Conservation (phyloP, 2,113 vertebrate genomes). For the Ptyas mucosa region DNA sequence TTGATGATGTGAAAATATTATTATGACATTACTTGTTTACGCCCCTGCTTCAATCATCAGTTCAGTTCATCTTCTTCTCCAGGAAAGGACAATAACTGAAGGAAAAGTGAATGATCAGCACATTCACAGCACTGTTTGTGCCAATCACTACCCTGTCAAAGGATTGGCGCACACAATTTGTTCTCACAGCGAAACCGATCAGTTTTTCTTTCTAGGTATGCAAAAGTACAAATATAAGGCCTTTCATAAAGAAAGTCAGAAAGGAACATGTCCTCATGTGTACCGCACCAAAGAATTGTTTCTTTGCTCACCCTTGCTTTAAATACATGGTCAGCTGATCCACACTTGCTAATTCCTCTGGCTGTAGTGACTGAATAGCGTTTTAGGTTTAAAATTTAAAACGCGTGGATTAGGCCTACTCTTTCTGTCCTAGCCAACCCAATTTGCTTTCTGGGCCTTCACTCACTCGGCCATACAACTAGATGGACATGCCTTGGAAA, state of each 20-base stretch:
- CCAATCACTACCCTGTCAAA: neutral
- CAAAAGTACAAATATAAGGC: neutral
- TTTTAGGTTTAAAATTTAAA: neutral
- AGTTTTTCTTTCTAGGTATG: neutral
- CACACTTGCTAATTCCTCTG: accelerated
- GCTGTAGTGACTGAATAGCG: accelerated
- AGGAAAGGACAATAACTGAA: neutral
- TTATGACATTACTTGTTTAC: neutral
- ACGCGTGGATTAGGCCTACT: neutral
- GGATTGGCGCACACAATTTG: conserved; percentile 5
- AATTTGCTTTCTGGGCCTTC: accelerated
- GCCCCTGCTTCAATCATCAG: neutral
- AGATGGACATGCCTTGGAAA: neutral
- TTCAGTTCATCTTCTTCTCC: no score
- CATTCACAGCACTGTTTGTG: neutral
- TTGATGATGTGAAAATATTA: neutral
- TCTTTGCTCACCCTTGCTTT: neutral
- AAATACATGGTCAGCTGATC: neutral
- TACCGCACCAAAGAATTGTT: neutral
- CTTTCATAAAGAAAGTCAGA: neutral
- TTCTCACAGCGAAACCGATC: neutral
- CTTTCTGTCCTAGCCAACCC: accelerated
- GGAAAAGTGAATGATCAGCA: neutral
- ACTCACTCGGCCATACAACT: neutral
- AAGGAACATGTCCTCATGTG: no score